phyloP scores from a whole-genome alignment of 2,888 invertebrate genomes.

The Habroteleia sp. region DNA sequence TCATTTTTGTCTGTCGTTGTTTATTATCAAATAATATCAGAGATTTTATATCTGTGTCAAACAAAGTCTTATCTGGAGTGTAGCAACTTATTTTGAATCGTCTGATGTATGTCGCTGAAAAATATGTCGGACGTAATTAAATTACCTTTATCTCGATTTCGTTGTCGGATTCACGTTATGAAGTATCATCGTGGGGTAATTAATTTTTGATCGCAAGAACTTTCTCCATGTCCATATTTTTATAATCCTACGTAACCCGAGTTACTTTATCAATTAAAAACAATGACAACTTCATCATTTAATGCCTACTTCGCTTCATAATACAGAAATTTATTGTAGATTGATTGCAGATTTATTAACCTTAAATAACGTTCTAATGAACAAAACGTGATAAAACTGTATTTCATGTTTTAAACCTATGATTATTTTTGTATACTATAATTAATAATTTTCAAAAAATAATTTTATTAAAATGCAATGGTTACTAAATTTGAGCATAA shows the following conservation, averaged over 20 bases:
- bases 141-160: slow-evolving; percentile 39
- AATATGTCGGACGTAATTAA: slow-evolving; percentile 39
- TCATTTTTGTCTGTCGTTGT: slow-evolving; percentile 5
- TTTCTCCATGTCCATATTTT: slow-evolving; percentile 35
- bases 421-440: no score
- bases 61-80: slow-evolving; percentile 30
- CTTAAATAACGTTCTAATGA: no score
- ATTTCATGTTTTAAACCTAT: no score
- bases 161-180: slow-evolving; percentile 29
- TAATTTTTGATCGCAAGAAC: slow-evolving; percentile 41
- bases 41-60: slow-evolving; percentile 23
- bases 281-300: slow-evolving; percentile 1
- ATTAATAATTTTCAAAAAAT: no score
- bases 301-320: no score
- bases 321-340: no score
- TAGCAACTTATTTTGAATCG: slow-evolving; percentile 25
- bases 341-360: no score
- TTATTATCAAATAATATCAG: slow-evolving; percentile 24
- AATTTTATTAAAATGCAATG: no score
- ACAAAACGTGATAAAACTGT: no score
- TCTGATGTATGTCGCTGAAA: slow-evolving; percentile 19
- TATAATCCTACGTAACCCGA: slow-evolving; percentile 4
- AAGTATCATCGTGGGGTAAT: slow-evolving; percentile 46
- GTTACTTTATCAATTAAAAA: slow-evolving; percentile 43
- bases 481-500: no score